Base-by-base conservation (phyloP, 2,888 invertebrate genomes). In the Liodrosophila aerea region DNA sequence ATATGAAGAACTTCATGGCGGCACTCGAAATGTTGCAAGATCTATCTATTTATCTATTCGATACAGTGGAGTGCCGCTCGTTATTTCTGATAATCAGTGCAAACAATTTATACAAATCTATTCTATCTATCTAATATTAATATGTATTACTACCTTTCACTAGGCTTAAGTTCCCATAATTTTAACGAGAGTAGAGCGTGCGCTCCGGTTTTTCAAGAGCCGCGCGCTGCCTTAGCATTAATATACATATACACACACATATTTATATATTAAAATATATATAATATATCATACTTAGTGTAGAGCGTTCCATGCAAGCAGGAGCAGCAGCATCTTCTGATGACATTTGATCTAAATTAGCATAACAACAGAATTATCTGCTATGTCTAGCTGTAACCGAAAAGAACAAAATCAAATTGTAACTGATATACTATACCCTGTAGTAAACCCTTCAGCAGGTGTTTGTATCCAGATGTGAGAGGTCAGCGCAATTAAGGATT, bases 101-200 rank as follows among this genome's bases (percentile, higher is more conserved):
- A 76, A 83, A 68, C 22, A 22, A 65, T 33, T 50, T 58, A 76
- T 65, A 73, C 57, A 74, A 72, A 22, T 22, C 22, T 22, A 22
- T 22, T 22, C 22, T 22, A 22, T 22, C 22, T 22, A 22, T 22
- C 5, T 5, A 4, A 22, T 22, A 4, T 22, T 22, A 53, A 64
- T 59, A 60, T 76, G 78, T 80, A 80, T 83, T 78, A 78, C 62
- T 60, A 71, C 58, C 57, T 73, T 80, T 76, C 74, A 64, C 59
- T 80, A 80, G 80, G 69, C 37, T 74, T 80, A 80, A 80, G 78
- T 69, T 83, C 68, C 73, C 66, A 64, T 83, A 80, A 58, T 62
- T 64, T 74, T 59, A 63, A 7, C 54, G 57, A 64, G 70, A 73
- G 73, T 73, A 73, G 67, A 73, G 68, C 46, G 69, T 54, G 75